Evolutionary conservation across 2,797 vertebrate species (phyloP).

Genomic region (Arremon brunneinucha): DNA sequence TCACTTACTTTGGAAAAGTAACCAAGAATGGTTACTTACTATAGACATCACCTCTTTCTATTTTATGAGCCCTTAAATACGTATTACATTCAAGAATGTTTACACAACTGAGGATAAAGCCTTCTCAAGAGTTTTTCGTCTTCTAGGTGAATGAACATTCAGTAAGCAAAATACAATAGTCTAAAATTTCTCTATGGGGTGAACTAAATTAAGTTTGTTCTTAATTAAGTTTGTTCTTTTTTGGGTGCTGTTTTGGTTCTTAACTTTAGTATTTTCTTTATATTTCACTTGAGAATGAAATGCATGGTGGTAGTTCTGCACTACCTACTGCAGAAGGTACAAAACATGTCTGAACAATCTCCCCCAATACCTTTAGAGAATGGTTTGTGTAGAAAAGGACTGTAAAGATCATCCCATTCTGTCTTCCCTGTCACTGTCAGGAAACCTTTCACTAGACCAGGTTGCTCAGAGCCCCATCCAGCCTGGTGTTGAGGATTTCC

Average conservation of each 20-base stretch:
- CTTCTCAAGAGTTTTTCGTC: neutral
- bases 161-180: neutral
- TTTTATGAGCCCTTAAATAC: neutral
- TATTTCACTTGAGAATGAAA: neutral
- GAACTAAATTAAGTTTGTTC: neutral
- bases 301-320: neutral
- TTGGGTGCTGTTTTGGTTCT: neutral
- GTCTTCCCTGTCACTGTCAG: neutral
- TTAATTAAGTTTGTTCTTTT: neutral
- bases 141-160: neutral
- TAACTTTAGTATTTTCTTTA: neutral
- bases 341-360: neutral
- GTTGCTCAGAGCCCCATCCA: neutral
- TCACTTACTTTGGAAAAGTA: neutral
- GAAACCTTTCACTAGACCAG: neutral
- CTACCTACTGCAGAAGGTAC: neutral
- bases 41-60: neutral
- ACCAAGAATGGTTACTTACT: neutral
- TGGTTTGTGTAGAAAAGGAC: neutral
- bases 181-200: neutral
- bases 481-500: neutral
- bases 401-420: neutral
- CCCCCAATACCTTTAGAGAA: neutral
- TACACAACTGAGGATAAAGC: neutral
- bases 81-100: neutral